A percentile compares a stretch with the other conserved stretches of the same genome.
These are phyloP conservation scores for Phoxinus dragarum DNA, from an alignment of 2,797 vertebrate genomes.

Conservation along the genomic window DNA sequence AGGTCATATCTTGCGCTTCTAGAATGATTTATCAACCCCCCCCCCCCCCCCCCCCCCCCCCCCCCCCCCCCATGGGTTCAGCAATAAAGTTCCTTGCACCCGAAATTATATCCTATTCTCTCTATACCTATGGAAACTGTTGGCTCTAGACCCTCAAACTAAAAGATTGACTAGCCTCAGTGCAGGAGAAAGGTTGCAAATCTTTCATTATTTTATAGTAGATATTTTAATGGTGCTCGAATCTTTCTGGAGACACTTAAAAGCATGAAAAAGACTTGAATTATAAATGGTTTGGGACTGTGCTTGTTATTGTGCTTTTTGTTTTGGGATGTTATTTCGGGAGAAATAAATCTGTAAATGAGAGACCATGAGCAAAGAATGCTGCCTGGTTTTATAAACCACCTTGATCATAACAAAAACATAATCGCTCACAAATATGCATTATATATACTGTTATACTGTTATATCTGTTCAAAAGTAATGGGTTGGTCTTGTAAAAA, in stretches of 20 bases:
- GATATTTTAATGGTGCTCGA: background rate
- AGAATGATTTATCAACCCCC: background rate
- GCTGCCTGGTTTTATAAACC: background rate
- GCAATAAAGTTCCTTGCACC: background rate
- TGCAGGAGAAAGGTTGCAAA: background rate
- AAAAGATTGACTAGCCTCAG: background rate
- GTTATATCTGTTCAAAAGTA: background rate
- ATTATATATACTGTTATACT: background rate
- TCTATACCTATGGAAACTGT: background rate
- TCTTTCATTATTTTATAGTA: conserved; percentile 21
- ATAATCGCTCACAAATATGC: background rate
- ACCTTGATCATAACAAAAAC: background rate
- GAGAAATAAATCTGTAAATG: background rate
- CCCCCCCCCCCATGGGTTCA: no score
- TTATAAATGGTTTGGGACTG: background rate
- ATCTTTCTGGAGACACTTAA: background rate
- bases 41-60: no score
- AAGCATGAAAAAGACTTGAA: background rate
- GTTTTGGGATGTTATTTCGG: background rate
- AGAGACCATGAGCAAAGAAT: background rate
- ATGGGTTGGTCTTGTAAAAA: no score
- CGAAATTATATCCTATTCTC: background rate
- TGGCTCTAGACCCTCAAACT: background rate
- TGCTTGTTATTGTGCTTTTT: background rate
- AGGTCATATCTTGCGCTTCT: background rate